Base-by-base conservation (phyloP, 2,113 vertebrate genomes). In the Brachypteracias leptosomus region DNA sequence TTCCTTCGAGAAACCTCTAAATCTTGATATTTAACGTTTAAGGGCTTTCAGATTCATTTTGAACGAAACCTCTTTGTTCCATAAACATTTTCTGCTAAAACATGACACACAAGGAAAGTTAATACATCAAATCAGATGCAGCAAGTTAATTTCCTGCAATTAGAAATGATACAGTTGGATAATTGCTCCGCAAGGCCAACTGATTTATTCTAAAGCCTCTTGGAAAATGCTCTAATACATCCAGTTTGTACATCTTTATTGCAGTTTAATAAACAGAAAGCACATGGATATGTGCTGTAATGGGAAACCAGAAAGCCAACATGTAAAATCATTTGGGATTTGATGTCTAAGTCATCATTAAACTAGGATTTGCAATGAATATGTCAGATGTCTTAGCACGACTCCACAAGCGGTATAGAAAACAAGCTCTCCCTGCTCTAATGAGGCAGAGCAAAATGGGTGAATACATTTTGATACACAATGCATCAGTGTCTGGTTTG, bases 401-500 rank as follows among this genome's bases (percentile, higher is more conserved):
- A 92, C 95, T 96, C 80, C 51, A 67, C 85, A 89, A 97, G 91
- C 25, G 11, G 80, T 90, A 84, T 68, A 88, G 88, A 91, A 95
- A 97, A 85, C 86, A 93, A 90, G 73, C n/a, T 74, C 93, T 72
- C 89, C 92, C 55, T 26, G 66, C 94, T 97, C 96, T 94, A 95
- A 97, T 89, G 96, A 98, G 96, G 92, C 68, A 75, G 78, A 97
- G 97, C 8, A 19, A 96, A 97, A 97, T 97, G 97, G 97, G 95
- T 97, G 98, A 98, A 98, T 97, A 97, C 95, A 97, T 97, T 97
- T 97, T 94, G 95, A 97, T 96, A 95, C 95, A 98, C 98, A 98
- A 98, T 97, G 95, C 96, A 95, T 96, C 94, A 97, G 95, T 98
- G 97, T 98, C 97, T 98, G 96, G 93, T 97, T 98, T 98, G 97